Base-by-base conservation (phyloP, 2,797 vertebrate species). In the Margarornis squamiger region DNA sequence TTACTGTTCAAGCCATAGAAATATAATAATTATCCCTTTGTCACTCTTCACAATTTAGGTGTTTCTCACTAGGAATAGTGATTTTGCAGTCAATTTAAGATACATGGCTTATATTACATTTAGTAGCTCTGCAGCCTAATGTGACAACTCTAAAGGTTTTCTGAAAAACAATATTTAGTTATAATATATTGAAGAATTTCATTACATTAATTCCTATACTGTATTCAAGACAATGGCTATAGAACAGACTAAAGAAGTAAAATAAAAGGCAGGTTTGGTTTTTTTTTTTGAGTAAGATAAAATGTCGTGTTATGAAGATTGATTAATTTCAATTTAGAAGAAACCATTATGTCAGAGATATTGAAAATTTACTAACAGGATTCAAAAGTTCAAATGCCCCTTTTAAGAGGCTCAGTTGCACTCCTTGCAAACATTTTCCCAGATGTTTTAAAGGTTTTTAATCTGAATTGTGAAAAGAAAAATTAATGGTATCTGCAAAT, bases 391-490 rank as follows among this genome's bases (percentile, higher is more conserved):
- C 7, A 36, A 41, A 41, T 4, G 39, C 1, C 4, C n/a, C 20
- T 52, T 52, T 5, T 7, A 67, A 78, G 11, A 41, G 2, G 0
- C 18, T 72, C 7, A 0, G 4, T 46, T 84, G 39, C 15, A 30
- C 21, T 68, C 23, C 26, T 24, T 59, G 26, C 2, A 27, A 79
- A 58, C 2, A 68, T n/a, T 54, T 79, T 80, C 27, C 49, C 17
- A 41, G 6, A 30, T 9, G 5, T 29, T 72, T 49, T 46, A 41
- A 34, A 61, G 2, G 0, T 17, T 77, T 88, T 65, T 77, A 46
- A 46, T 51, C 17, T 61, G n/a, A 74, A 43, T 9, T 39, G 3
- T 66, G 30, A 20, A 41, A 49, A 51, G 24, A 70, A 74, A 81
- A 77, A 61, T 12, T 36, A 43, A 18, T 27, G 7, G 10, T 9